Percentiles rank a stretch among this genome's conserved stretches.
Evolutionary conservation across 2,113 vertebrate species (phyloP).

Genomic region (Saguinus imperator): DNA sequence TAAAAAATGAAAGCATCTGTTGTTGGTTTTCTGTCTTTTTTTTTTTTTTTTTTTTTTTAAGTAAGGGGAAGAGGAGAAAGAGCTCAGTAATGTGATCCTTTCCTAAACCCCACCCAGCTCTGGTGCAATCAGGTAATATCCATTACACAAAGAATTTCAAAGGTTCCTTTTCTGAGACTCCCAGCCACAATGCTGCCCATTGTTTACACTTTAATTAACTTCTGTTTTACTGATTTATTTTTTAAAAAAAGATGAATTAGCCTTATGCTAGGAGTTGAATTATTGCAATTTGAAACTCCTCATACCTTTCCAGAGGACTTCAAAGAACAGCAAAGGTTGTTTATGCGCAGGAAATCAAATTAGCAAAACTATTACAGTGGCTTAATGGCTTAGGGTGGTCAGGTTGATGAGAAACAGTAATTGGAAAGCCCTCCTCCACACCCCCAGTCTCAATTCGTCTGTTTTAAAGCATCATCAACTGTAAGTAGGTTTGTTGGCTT

Average conservation of each 20-base stretch:
- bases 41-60: not conserved
- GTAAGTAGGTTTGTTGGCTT: not conserved
- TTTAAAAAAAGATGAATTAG: constrained; percentile 82
- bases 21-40: constrained; percentile 1
- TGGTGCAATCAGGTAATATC: constrained; percentile 77
- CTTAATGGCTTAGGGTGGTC: constrained; percentile 71
- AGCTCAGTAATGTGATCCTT: constrained; percentile 75
- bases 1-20: constrained; percentile 78
- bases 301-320: constrained; percentile 79
- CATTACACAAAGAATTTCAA: constrained; percentile 82
- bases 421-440: constrained; percentile 32
- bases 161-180: constrained; percentile 70
- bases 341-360: constrained; percentile 83
- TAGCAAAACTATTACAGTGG: constrained; percentile 74
- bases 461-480: not conserved
- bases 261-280: constrained; percentile 77
- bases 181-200: constrained; percentile 81
- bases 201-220: constrained; percentile 87
- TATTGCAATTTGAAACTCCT: constrained; percentile 79
- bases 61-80: constrained; percentile 63
- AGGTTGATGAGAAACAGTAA: constrained; percentile 71
- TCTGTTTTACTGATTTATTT: constrained; percentile 83
- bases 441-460: not conserved
- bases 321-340: constrained; percentile 76
- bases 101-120: constrained; percentile 59